Evolutionary conservation across 2,888 invertebrate genomes (phyloP).

Genomic region (Melitaea athalia): DNA sequence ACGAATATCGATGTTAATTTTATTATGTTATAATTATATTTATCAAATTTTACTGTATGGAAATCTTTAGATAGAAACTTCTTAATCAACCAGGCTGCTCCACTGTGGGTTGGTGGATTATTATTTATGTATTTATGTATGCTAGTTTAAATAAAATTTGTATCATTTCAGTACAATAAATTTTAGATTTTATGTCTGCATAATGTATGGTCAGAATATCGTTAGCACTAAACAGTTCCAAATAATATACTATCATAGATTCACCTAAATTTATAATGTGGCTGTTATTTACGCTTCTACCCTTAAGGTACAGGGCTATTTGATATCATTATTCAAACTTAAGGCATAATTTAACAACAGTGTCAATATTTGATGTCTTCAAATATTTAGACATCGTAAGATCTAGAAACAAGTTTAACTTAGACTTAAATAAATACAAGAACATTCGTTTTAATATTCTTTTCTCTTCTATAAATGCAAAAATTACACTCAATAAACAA

Average conservation of each 20-base stretch:
- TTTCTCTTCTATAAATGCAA: background rate
- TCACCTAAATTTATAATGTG: background rate
- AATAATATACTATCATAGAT: conserved; percentile 7
- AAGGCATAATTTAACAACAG: background rate
- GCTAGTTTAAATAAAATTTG: too few species aligned
- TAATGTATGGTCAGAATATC: background rate
- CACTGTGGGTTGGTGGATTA: too few species aligned
- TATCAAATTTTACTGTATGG: too few species aligned
- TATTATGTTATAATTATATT: too few species aligned
- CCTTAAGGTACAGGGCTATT: conserved; percentile 8
- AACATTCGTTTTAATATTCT: background rate
- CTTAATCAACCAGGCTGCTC: too few species aligned
- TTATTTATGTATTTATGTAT: too few species aligned
- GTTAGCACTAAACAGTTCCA: background rate
- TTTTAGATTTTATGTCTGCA: background rate
- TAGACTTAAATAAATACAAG: too few species aligned
- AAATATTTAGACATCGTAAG: background rate
- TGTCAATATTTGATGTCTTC: background rate
- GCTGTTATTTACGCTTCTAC: conserved; percentile 16
- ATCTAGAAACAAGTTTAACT: background rate
- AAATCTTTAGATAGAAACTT: too few species aligned
- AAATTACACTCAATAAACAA: background rate
- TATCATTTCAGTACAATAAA: too few species aligned
- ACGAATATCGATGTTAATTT: too few species aligned
- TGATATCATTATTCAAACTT: conserved; percentile 3